phyloP scores from a whole-genome alignment of 2,113 vertebrate genomes.

The Gnathonemus echidnorhynchus region DNA sequence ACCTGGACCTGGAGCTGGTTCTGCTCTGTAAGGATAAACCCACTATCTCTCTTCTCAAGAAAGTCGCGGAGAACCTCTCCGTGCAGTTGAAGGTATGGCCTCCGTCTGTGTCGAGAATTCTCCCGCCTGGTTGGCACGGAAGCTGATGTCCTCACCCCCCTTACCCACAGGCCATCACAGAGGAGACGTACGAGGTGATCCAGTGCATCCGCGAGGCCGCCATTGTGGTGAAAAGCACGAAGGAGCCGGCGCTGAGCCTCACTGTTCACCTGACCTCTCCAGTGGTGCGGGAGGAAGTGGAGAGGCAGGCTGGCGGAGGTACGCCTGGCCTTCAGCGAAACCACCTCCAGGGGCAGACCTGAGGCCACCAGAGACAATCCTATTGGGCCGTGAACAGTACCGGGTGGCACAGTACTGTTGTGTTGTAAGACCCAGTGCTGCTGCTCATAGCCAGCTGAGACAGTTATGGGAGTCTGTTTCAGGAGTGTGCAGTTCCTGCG shows the following conservation, averaged over 20 bases:
- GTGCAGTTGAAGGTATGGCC: slow-evolving; percentile 75
- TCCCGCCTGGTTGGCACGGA: background rate
- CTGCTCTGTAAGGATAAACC: slow-evolving; percentile 94
- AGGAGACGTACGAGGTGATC: slow-evolving; percentile 86
- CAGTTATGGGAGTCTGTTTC: background rate
- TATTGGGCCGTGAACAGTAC: slow-evolving; percentile 76
- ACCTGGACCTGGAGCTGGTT: slow-evolving; percentile 89
- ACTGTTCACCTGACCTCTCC: slow-evolving; percentile 93
- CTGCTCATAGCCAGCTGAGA: slow-evolving; percentile 48
- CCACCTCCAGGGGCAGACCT: background rate
- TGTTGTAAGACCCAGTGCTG: slow-evolving; percentile 49
- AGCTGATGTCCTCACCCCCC: background rate
- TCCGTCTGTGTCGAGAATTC: background rate
- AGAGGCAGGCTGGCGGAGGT: slow-evolving; percentile 84
- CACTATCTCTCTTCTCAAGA: slow-evolving; percentile 75
- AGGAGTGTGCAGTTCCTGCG: background rate
- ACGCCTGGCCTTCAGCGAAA: slow-evolving; percentile 45
- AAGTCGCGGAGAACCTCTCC: slow-evolving; percentile 79
- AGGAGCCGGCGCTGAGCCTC: slow-evolving; percentile 78
- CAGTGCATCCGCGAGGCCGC: slow-evolving; percentile 74
- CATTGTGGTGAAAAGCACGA: slow-evolving; percentile 87
- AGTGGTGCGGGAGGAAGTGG: slow-evolving; percentile 83
- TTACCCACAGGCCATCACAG: slow-evolving; percentile 68
- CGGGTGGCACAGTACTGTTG: slow-evolving; percentile 54
- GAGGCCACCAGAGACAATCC: slow-evolving; percentile 57